These are phyloP conservation scores for Eudyptes chrysolophus DNA, from an alignment of 2,113 vertebrate species.

Conservation along the genomic window DNA sequence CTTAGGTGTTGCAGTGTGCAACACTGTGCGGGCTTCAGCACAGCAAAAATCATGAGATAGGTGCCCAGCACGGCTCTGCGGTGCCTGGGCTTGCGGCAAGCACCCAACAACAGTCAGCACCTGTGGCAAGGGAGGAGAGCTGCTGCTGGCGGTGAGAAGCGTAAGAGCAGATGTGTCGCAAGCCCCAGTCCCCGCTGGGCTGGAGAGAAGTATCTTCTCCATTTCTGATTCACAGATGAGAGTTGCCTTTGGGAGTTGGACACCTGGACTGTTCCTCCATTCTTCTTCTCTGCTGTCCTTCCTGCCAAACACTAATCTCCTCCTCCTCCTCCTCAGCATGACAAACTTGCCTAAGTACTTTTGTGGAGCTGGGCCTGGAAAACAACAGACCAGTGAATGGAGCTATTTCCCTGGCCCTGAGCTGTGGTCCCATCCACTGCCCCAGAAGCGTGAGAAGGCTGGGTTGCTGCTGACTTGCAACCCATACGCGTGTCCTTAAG, in stretches of 20 bases:
- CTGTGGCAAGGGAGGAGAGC: neutral
- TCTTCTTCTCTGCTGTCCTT: neutral
- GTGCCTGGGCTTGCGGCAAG: neutral
- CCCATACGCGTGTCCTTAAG: rapidly evolving
- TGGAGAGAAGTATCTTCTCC: neutral
- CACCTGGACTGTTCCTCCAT: neutral
- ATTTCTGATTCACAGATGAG: neutral
- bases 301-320: neutral
- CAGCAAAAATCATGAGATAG: neutral
- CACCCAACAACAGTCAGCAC: neutral
- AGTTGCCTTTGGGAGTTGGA: neutral
- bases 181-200: rapidly evolving
- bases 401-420: neutral
- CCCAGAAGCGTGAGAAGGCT: neutral
- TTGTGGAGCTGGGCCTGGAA: neutral
- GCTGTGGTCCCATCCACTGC: neutral
- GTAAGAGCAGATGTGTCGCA: neutral
- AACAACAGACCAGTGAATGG: neutral
- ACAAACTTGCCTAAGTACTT: neutral
- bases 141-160: neutral
- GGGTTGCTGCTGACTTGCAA: neutral
- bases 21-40: neutral
- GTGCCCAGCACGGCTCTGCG: neutral
- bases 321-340: neutral
- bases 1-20: neutral